Conservation (phyloP, 2,888 invertebrate genomes). For the Idaea aversata region DNA sequence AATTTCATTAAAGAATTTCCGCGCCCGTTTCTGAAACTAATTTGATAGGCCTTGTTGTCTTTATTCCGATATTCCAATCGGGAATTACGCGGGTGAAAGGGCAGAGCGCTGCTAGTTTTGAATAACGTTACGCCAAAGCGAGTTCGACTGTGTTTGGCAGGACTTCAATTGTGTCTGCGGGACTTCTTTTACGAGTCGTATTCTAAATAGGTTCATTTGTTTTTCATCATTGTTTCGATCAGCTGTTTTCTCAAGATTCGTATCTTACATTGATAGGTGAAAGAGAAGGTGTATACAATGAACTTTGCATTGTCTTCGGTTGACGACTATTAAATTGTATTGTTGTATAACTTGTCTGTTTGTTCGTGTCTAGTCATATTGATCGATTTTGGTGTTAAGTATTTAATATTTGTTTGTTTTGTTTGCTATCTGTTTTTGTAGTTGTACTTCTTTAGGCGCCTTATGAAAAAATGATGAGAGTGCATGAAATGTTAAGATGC, state of each 20-base stretch:
- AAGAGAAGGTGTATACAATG: conserved; percentile 61
- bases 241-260: conserved; percentile 71
- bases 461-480: no score
- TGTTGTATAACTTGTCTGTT: conserved; percentile 48
- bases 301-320: conserved; percentile 60
- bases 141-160: no score
- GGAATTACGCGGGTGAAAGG: no score
- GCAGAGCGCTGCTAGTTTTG: no score
- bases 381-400: neutral
- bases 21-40: neutral
- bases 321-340: conserved; percentile 57
- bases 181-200: neutral
- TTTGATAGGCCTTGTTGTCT: neutral
- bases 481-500: no score
- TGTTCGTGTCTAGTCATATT: conserved; percentile 22
- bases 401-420: conserved; percentile 74
- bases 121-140: no score
- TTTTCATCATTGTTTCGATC: conserved; percentile 74
- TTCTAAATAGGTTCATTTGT: conserved; percentile 71
- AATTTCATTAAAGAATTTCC: neutral
- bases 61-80: no score
- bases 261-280: conserved; percentile 69
- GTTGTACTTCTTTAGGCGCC: no score
- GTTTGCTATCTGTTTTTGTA: conserved; percentile 55
- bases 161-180: neutral